Evolutionary conservation across 2,888 invertebrate genomes (phyloP), one percentile per base, ranked within the genome.

Genomic region (Athrips mouffetella): DNA sequence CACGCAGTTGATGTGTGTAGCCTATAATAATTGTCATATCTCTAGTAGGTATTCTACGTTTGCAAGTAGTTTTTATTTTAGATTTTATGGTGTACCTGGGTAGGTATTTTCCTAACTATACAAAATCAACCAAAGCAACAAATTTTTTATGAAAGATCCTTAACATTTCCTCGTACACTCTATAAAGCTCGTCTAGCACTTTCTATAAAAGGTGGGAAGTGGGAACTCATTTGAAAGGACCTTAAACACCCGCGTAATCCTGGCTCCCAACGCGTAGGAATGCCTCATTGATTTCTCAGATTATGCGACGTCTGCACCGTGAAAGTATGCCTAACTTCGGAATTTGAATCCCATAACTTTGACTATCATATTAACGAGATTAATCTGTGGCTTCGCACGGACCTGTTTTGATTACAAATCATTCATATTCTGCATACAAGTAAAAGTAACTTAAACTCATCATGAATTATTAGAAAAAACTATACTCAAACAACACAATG

Each of bases 261-360:
- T 55, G 63, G 65, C 64, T 69, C 70, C 44, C 46, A 65, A 55
- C 79, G 77, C 80, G 80, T 67, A 66, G 74, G 80, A 79, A 81
- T 80, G 69, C 64, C 66, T 67, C 73, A 77, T 79, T 78, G 80
- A 78, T 81, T 79, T 72, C 64, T 62, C 60, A 67, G 70, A 73
- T 77, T 77, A 75, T 75, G 67, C 71, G 68, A 62, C 62, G 57
- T 61, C 56, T 56, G 61, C 53, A 57, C 58, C 81, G 81, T 82
- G 83, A 66, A 86, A 84, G 77, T 82, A 85, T 86, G 77, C 62
- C 60, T 63, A 75, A 79, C 69, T 80, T 65, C 55, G 63, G 67
- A 63, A 71, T 77, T 77, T 67, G 71, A 76, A 69, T 75, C 70
- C 64, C 31, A 31, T 15, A 31, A 31, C 31, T 31, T 31, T 59